Evolutionary conservation across 1,140 invertebrate genomes (phyloP).

Genomic region (Cataglyphis hispanica): DNA sequence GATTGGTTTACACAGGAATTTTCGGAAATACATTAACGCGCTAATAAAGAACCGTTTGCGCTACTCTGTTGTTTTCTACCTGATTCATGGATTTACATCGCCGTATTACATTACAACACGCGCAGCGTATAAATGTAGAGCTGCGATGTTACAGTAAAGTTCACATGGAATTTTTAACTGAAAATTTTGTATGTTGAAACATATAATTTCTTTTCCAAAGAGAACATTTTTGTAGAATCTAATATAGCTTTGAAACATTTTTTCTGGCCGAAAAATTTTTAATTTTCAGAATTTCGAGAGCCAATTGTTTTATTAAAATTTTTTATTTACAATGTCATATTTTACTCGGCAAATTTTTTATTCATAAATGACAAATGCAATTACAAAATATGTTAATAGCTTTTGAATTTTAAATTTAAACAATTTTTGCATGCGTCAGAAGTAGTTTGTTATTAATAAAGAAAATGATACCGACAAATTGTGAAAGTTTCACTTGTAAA

Average conservation of each 20-base stretch:
- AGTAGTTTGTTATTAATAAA: not conserved
- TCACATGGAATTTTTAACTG: not conserved
- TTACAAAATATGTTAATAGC: not conserved
- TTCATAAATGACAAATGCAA: not conserved
- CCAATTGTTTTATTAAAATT: not conserved
- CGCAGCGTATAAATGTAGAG: not conserved
- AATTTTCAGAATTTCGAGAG: not conserved
- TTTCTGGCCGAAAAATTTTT: too few species aligned
- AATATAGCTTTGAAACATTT: not conserved
- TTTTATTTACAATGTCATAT: not conserved
- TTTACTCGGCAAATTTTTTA: not conserved
- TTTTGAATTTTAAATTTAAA: not conserved
- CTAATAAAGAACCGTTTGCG: slow-evolving; percentile 22
- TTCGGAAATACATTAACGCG: slow-evolving; percentile 44
- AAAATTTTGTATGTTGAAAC: not conserved
- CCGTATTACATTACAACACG: not conserved
- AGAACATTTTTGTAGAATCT: not conserved
- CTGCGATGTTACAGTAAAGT: not conserved
- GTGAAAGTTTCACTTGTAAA: not conserved
- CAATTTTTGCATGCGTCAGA: not conserved
- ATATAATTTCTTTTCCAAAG: not conserved
- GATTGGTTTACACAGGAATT: slow-evolving; percentile 48
- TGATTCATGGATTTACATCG: slow-evolving; percentile 21
- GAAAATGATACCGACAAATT: not conserved
- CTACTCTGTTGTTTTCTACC: not conserved